Percentiles rank a stretch among this genome's conserved stretches.
phyloP scores from a whole-genome alignment of 2,797 vertebrate genomes.

The Cyprinella venusta region DNA sequence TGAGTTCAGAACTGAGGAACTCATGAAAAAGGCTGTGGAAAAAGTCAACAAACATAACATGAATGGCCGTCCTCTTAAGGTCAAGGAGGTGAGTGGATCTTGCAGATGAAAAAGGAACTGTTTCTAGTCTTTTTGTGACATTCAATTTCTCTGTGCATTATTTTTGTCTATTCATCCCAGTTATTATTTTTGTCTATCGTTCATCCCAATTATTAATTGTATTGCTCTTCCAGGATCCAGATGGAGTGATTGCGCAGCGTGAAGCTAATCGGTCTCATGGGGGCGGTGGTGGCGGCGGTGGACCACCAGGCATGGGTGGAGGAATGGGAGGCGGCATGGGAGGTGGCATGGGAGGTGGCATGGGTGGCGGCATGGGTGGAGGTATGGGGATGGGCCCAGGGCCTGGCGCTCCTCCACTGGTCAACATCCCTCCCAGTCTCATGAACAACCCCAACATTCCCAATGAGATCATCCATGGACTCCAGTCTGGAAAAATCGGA shows the following conservation, averaged over 20 bases:
- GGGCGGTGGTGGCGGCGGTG: slow-evolving; percentile 71
- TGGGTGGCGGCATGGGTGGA: slow-evolving; percentile 70
- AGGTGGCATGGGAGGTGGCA: slow-evolving; percentile 65
- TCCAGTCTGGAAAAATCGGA: slow-evolving; percentile 95
- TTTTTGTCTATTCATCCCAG: neutral
- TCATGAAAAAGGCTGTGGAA: slow-evolving; percentile 98
- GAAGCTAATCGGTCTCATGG: slow-evolving; percentile 85
- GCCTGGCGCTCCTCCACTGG: slow-evolving; percentile 80
- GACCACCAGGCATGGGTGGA: slow-evolving; percentile 76
- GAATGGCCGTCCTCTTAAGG: slow-evolving; percentile 94
- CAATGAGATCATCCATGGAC: slow-evolving; percentile 92
- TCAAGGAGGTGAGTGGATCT: slow-evolving; percentile 87
- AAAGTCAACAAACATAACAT: slow-evolving; percentile 96
- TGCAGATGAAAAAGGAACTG: no score
- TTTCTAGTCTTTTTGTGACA: no score
- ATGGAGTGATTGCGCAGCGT: slow-evolving; percentile 91
- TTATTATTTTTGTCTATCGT: neutral
- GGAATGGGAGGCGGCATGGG: slow-evolving; percentile 64
- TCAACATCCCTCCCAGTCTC: slow-evolving; percentile 92
- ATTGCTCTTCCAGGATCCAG: slow-evolving; percentile 81
- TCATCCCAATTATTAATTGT: neutral
- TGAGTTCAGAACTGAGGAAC: slow-evolving; percentile 98
- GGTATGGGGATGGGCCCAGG: slow-evolving; percentile 86
- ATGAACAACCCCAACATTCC: slow-evolving; percentile 97
- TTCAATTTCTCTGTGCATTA: neutral